Conservation (phyloP, 2,113 vertebrate species). For the Tachysurus vachellii region DNA sequence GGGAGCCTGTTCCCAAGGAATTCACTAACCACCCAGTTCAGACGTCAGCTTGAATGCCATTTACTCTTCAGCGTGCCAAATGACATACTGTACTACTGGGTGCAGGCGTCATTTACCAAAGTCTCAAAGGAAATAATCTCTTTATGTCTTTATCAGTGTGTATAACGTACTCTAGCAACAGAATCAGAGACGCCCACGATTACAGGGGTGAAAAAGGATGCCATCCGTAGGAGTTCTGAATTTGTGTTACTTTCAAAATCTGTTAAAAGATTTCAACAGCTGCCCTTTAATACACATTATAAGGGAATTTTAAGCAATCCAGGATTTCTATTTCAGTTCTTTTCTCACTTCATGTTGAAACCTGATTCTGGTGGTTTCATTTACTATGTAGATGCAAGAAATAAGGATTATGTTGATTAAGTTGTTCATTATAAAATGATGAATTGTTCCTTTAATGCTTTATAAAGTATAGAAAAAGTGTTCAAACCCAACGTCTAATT, state of each 20-base stretch:
- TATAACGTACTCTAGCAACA: background rate
- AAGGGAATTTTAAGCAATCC: background rate
- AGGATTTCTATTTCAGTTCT: background rate
- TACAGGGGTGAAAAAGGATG: background rate
- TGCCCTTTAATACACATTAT: background rate
- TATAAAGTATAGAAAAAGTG: background rate
- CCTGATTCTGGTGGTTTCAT: background rate
- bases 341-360: background rate
- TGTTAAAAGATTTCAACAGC: background rate
- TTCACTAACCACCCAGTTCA: background rate
- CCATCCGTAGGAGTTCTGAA: background rate
- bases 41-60: background rate
- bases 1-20: background rate
- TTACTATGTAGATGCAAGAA: background rate
- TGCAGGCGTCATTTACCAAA: background rate
- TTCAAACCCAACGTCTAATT: too few relatives aligned
- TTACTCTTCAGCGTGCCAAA: background rate
- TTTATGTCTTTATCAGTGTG: background rate
- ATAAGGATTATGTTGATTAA: background rate
- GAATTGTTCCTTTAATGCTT: background rate
- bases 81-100: background rate
- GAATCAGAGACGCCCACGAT: background rate
- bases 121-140: background rate
- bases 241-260: background rate
- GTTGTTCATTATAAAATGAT: background rate